Evolutionary conservation across 64 coral and sea anemone species (phyloP).

Genomic region (Pachyseris speciosa): DNA sequence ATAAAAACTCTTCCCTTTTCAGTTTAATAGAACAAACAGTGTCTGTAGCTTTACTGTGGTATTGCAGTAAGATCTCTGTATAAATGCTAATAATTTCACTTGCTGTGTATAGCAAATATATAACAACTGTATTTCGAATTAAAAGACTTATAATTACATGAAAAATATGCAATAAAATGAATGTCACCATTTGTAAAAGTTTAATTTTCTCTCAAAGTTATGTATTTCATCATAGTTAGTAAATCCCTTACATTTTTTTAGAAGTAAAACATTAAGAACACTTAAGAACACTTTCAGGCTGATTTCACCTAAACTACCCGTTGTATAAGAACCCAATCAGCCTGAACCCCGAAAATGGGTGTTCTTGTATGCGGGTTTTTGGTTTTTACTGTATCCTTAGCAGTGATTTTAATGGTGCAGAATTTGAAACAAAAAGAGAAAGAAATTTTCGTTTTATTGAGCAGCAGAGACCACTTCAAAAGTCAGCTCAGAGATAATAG

Average conservation of each 20-base stretch:
- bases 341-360: conserved; percentile 77
- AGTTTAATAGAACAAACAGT: conserved; percentile 23
- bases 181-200: neutral
- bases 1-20: conserved; percentile 8
- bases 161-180: no score
- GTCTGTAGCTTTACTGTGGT: conserved; percentile 25
- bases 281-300: conserved; percentile 85
- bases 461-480: no score
- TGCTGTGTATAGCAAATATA: conserved; percentile 37
- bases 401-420: no score
- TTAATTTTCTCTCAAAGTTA: no score
- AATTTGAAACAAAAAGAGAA: no score
- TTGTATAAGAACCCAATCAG: conserved; percentile 74
- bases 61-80: conserved; percentile 41
- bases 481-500: no score
- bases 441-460: no score
- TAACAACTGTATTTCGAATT: conserved; percentile 28
- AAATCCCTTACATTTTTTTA: no score
- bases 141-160: conserved; percentile 19
- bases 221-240: no score
- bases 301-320: conserved; percentile 84
- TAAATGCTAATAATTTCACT: conserved; percentile 36
- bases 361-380: conserved; percentile 72
- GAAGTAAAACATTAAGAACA: conserved; percentile 88
- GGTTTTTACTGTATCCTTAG: no score